Evolutionary conservation across 2,113 vertebrate species (phyloP).

Genomic region (Excalfactoria chinensis): DNA sequence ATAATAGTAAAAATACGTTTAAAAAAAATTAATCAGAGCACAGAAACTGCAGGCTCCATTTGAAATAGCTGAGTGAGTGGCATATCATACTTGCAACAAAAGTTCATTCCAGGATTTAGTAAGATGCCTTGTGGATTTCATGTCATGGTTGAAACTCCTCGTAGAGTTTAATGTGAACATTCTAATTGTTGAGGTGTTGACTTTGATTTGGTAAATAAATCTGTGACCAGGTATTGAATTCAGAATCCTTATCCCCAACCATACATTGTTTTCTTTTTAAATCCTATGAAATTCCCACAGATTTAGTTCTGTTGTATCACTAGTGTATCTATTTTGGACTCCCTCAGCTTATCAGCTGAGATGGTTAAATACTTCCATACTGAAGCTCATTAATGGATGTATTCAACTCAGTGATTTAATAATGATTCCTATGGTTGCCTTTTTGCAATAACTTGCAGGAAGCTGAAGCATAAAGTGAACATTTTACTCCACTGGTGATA

Average conservation of each 20-base stretch:
- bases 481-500: accelerated
- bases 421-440: background rate
- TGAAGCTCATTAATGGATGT: background rate
- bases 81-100: conserved; percentile 32
- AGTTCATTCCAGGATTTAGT: conserved; percentile 32
- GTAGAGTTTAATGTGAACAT: conserved; percentile 69
- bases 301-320: background rate
- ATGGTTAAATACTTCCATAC: background rate
- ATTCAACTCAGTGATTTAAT: background rate
- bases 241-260: background rate
- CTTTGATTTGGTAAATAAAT: conserved; percentile 63
- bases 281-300: background rate
- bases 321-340: background rate
- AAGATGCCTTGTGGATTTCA: conserved; percentile 36
- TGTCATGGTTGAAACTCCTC: conserved; percentile 34
- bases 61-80: background rate
- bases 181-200: conserved; percentile 48
- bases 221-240: conserved; percentile 10
- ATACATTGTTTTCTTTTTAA: background rate
- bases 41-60: conserved; percentile 21
- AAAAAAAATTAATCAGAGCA: background rate
- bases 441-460: background rate
- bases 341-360: background rate
- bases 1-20: conserved; percentile 29
- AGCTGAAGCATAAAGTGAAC: background rate